Evolutionary conservation across 2,113 vertebrate genomes (phyloP).

Genomic region (Phoxinus phoxinus): DNA sequence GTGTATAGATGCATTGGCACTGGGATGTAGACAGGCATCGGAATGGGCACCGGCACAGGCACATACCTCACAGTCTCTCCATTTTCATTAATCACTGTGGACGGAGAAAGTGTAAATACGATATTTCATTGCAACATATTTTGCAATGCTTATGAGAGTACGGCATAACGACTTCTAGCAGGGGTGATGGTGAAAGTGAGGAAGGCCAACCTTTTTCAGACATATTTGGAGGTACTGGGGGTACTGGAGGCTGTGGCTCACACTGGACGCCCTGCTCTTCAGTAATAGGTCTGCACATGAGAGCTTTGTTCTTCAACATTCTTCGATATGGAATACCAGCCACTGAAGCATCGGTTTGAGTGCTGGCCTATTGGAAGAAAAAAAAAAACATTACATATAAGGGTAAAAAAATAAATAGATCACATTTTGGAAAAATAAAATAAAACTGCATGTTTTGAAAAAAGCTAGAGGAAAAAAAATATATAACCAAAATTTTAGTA

Average conservation of each 20-base stretch:
- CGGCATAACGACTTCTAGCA: neutral
- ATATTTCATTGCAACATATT: neutral
- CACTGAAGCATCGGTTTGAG: conserved; percentile 91
- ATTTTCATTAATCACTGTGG: conserved; percentile 46
- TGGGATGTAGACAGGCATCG: conserved; percentile 92
- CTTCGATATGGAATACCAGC: conserved; percentile 81
- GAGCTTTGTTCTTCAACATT: conserved; percentile 95
- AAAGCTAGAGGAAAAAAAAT: too few relatives aligned
- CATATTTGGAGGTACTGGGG: conserved; percentile 63
- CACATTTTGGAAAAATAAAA: neutral
- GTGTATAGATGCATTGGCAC: conserved; percentile 94
- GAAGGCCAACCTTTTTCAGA: conserved; percentile 25
- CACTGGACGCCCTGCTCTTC: conserved; percentile 91
- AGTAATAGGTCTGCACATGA: conserved; percentile 94
- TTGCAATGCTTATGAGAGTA: neutral
- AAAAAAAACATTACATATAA: neutral
- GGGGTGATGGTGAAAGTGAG: neutral
- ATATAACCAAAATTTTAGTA: neutral
- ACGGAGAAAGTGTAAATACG: neutral
- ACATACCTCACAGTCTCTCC: conserved; percentile 79
- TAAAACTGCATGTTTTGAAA: neutral
- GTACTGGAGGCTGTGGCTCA: conserved; percentile 80
- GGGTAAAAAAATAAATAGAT: neutral
- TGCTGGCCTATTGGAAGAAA: conserved; percentile 82
- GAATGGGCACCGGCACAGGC: conserved; percentile 89